These are phyloP conservation scores for Stenurella melanura DNA, from an alignment of 2,888 invertebrate genomes.

Conservation along the genomic window DNA sequence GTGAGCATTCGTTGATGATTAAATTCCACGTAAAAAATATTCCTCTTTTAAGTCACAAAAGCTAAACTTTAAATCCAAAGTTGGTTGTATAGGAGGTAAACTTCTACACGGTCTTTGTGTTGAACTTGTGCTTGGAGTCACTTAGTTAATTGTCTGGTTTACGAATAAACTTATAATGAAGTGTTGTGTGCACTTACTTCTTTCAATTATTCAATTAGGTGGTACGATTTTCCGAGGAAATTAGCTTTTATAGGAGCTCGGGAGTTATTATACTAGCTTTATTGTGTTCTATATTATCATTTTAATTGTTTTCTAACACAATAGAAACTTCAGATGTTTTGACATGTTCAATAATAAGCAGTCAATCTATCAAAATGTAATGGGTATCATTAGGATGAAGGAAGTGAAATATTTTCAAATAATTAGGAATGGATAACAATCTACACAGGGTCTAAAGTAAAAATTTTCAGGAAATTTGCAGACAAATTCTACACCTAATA, in stretches of 20 bases:
- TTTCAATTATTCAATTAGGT: conserved; percentile 52
- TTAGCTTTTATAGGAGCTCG: conserved; percentile 37
- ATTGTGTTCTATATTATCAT: not conserved
- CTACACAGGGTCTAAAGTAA: too few relatives aligned
- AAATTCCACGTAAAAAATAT: conserved; percentile 4
- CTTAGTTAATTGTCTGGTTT: conserved; percentile 54
- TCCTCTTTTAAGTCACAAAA: not conserved
- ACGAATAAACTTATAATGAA: conserved; percentile 55
- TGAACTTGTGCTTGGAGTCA: conserved; percentile 45
- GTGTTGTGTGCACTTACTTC: conserved; percentile 52
- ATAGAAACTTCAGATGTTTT: not conserved
- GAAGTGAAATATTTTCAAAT: not conserved
- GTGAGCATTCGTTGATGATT: not conserved
- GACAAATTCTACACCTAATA: too few relatives aligned
- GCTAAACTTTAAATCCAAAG: conserved; percentile 8
- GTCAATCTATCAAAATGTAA: not conserved
- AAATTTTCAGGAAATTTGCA: too few relatives aligned
- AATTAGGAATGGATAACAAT: too few relatives aligned
- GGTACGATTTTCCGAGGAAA: conserved; percentile 42
- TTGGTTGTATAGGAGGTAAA: conserved; percentile 10
- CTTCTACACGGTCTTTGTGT: conserved; percentile 22
- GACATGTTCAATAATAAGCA: not conserved
- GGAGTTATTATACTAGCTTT: conserved; percentile 44
- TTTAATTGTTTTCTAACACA: not conserved
- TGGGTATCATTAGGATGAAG: not conserved